These are phyloP conservation scores for Pampus argenteus DNA, from an alignment of 2,797 vertebrate species.

Conservation along the genomic window DNA sequence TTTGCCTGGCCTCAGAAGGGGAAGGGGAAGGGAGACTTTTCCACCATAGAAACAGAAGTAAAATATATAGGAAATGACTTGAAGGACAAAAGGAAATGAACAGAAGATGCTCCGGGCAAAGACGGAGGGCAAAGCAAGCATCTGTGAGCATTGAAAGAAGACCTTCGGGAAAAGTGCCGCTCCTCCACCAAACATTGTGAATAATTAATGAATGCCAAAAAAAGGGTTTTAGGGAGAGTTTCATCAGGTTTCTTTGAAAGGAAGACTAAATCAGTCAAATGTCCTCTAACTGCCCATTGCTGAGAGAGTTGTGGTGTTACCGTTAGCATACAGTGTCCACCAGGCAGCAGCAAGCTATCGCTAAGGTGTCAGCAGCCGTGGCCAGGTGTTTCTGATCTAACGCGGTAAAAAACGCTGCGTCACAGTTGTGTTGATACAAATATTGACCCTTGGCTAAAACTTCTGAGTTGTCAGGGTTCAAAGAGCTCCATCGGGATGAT, in stretches of 20 bases:
- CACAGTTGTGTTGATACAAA: slow-evolving; percentile 43
- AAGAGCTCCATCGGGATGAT: slow-evolving; percentile 64
- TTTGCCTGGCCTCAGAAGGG: slow-evolving; percentile 32
- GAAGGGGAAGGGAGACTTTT: slow-evolving; percentile 47
- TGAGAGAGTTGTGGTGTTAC: slow-evolving; percentile 18
- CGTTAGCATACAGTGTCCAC: background rate
- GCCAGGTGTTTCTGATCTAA: slow-evolving; percentile 4
- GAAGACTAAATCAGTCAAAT: slow-evolving; percentile 36
- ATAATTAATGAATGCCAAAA: slow-evolving; percentile 80
- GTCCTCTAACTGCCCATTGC: slow-evolving; percentile 23
- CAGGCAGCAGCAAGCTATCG: background rate
- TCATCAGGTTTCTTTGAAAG: slow-evolving; percentile 60
- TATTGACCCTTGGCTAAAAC: slow-evolving; percentile 71
- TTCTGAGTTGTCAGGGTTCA: slow-evolving; percentile 61
- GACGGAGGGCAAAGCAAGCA: slow-evolving; percentile 42
- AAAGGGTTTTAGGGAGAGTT: slow-evolving; percentile 50
- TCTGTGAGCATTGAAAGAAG: slow-evolving; percentile 51
- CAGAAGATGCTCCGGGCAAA: slow-evolving; percentile 39
- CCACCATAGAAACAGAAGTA: slow-evolving; percentile 39
- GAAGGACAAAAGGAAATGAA: slow-evolving; percentile 69
- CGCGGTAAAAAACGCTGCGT: slow-evolving; percentile 6
- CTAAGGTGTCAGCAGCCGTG: background rate
- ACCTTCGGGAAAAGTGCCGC: slow-evolving; percentile 43
- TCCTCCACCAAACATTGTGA: slow-evolving; percentile 66
- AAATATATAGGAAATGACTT: slow-evolving; percentile 53